These are phyloP conservation scores for Blastomussa wellsi DNA, from an alignment of 92 coral and sea anemone genomes.

Conservation along the genomic window DNA sequence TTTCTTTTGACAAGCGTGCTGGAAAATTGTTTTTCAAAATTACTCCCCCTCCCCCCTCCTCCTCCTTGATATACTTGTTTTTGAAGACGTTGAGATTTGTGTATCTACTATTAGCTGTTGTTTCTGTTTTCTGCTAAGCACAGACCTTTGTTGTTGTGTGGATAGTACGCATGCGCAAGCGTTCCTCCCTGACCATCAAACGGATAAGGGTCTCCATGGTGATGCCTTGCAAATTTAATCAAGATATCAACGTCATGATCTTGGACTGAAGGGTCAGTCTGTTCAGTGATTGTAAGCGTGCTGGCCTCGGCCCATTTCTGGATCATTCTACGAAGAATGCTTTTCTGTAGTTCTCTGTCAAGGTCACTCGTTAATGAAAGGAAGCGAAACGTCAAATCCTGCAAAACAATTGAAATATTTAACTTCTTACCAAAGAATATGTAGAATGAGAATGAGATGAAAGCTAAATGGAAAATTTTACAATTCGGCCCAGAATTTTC, in stretches of 20 bases:
- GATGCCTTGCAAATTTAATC: conserved; percentile 52
- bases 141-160: conserved; percentile 68
- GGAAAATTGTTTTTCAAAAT: too few species aligned
- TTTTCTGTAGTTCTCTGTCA: conserved; percentile 26
- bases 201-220: conserved; percentile 68
- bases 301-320: conserved; percentile 35
- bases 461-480: too few species aligned
- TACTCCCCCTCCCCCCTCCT: too few species aligned
- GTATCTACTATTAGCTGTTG: too few species aligned
- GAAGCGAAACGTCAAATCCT: conserved; percentile 66
- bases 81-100: too few species aligned
- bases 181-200: conserved; percentile 88
- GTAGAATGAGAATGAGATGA: too few species aligned
- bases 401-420: background rate
- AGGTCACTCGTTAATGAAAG: conserved; percentile 55
- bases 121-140: background rate
- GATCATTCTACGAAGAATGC: conserved; percentile 60
- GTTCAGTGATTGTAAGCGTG: conserved; percentile 53
- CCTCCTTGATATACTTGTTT: too few species aligned
- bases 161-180: conserved; percentile 88
- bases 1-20: too few species aligned
- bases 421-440: too few species aligned
- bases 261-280: conserved; percentile 16
- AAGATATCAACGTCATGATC: conserved; percentile 77
- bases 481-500: too few species aligned